Evolutionary conservation across 2,888 invertebrate genomes (phyloP).

Genomic region (Caenorhabditis imperialis): DNA sequence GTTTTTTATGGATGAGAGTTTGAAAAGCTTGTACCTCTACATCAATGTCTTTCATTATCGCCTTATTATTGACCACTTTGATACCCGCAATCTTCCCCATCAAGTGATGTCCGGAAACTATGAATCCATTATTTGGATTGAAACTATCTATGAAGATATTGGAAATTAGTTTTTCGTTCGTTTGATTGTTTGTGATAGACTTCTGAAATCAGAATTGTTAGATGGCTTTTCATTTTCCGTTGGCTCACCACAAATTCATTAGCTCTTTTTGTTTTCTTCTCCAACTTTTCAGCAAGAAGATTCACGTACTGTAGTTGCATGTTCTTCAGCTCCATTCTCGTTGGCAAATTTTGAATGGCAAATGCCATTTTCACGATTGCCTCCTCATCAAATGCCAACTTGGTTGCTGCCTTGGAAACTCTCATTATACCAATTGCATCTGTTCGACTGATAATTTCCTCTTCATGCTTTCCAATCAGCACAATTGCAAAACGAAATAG

Average conservation of each 20-base stretch:
- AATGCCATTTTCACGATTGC: slow-evolving; percentile 77
- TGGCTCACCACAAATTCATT: slow-evolving; percentile 50
- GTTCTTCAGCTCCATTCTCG: slow-evolving; percentile 44
- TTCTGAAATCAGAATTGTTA: slow-evolving; percentile 34
- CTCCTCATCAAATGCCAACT: slow-evolving; percentile 80
- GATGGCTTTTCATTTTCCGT: not conserved
- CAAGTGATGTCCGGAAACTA: slow-evolving; percentile 57
- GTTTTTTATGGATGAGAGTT: not conserved
- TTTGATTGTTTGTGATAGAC: slow-evolving; percentile 25
- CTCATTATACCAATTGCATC: slow-evolving; percentile 81
- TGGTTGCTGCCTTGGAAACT: slow-evolving; percentile 80
- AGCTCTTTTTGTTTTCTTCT: slow-evolving; percentile 38
- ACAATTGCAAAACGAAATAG: slow-evolving; percentile 80
- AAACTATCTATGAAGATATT: slow-evolving; percentile 52
- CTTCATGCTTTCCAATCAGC: slow-evolving; percentile 60
- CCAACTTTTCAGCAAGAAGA: slow-evolving; percentile 40
- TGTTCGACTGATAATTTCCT: slow-evolving; percentile 58
- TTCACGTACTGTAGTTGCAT: slow-evolving; percentile 48
- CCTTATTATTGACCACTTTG: slow-evolving; percentile 35
- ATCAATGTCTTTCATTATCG: slow-evolving; percentile 45
- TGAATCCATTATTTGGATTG: slow-evolving; percentile 39
- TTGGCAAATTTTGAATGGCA: slow-evolving; percentile 36
- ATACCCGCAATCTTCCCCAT: slow-evolving; percentile 56
- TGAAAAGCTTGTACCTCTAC: slow-evolving; percentile 51
- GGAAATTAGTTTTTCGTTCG: slow-evolving; percentile 45